phyloP scores from a whole-genome alignment of 2,888 invertebrate species.

The Malthinus seriepunctatus region DNA sequence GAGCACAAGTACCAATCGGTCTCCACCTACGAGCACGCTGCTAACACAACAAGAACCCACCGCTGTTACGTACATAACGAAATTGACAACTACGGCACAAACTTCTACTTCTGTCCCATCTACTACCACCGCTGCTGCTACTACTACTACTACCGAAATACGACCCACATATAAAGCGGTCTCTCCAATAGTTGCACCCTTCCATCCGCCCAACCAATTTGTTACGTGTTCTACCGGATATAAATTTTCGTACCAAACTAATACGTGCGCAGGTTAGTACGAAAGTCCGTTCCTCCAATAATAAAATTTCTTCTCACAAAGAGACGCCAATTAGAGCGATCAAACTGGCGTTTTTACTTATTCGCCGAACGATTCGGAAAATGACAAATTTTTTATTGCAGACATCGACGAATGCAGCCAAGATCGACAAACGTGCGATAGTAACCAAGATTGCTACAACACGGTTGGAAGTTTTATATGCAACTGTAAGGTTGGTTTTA shows the following conservation, averaged over 20 bases:
- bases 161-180: no score
- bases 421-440: slow-evolving; percentile 60
- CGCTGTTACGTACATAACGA: no score
- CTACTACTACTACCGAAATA: neutral
- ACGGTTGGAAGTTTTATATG: slow-evolving; percentile 70
- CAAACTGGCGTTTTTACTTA: no score
- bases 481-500: slow-evolving; percentile 66
- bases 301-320: no score
- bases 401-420: slow-evolving; percentile 73
- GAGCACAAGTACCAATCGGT: no score
- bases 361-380: no score
- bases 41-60: no score
- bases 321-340: no score
- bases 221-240: slow-evolving; percentile 34
- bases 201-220: slow-evolving; percentile 12
- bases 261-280: slow-evolving; percentile 34
- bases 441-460: slow-evolving; percentile 70
- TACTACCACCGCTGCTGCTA: neutral
- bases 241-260: slow-evolving; percentile 25
- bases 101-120: slow-evolving; percentile 24
- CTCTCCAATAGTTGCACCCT: slow-evolving; percentile 13
- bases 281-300: neutral
- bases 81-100: neutral
- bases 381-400: slow-evolving; percentile 24
- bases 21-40: no score